Evolutionary conservation across 2,888 invertebrate genomes (phyloP), one percentile per base, ranked within the genome.

Genomic region (Hydropsyche betteni): DNA sequence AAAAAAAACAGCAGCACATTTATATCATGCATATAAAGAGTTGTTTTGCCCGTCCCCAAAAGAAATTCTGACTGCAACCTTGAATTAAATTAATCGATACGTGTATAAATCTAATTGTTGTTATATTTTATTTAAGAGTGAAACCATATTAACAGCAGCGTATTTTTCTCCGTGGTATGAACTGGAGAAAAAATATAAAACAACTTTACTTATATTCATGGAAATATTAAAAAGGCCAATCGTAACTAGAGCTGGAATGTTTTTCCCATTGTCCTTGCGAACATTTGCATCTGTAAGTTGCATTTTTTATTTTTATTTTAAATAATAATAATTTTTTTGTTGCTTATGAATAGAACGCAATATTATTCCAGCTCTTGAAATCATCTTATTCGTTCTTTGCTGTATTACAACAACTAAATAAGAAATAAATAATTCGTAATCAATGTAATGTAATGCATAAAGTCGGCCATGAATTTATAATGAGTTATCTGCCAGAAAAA

Each of bases 311-410:
- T n/a, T 24, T 2, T 2, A 24, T 24, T 24, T 24, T 24, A 24
- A 24, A 24, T 2, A 2, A 24, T 24, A 24, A 24, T 24, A 24
- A 24, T 2, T 24, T 24, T 24, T 24, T 1, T n/a, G 4, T 55
- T 12, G 14, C 4, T 55, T 55, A 55, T 55, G 55, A 12, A 53
- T 38, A 64, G 14, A 34, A 69, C 34, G 52, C 34, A 16, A 12
- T 58, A 53, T 50, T 16, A 4, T 78, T 78, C 58, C 74, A 78
- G 78, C 69, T 78, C 8, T 51, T 78, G 69, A 69, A 77, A 52
- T 75, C 75, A 16, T 78, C 78, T 12, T 78, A 78, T 72, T 78
- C 78, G 10, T 78, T 75, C 58, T 78, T 78, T 74, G 78, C 78
- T 33, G 72, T 78, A 16, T 58, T 78, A 4, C 77, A 77, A 36